A percentile compares a stretch with the other conserved stretches of the same genome.
Evolutionary conservation across 2,888 invertebrate genomes (phyloP).

Genomic region (Papilio demoleus): DNA sequence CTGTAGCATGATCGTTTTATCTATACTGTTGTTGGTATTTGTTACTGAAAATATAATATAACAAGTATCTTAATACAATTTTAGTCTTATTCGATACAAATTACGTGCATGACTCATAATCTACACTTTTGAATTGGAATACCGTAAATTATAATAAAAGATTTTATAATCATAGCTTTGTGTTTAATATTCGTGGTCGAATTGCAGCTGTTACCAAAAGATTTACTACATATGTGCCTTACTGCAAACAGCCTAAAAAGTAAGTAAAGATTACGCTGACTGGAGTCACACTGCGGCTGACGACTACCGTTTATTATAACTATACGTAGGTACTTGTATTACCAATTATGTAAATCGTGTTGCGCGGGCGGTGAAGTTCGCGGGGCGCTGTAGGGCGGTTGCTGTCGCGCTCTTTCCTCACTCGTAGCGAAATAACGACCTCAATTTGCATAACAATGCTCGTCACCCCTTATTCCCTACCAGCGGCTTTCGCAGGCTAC

Average conservation of each 20-base stretch:
- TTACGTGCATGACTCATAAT: no score
- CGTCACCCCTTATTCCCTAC: slow-evolving; percentile 81
- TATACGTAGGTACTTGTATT: slow-evolving; percentile 72
- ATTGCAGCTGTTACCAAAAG: neutral
- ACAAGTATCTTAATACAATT: no score
- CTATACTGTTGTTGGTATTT: neutral
- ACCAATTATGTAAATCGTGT: slow-evolving; percentile 82
- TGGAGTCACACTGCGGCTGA: slow-evolving; percentile 41
- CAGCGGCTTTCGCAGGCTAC: slow-evolving; percentile 77
- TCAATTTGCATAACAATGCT: slow-evolving; percentile 84
- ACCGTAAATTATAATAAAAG: neutral
- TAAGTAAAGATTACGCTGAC: slow-evolving; percentile 11
- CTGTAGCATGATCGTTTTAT: slow-evolving; percentile 12
- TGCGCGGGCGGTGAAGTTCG: slow-evolving; percentile 63
- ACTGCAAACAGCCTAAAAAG: neutral
- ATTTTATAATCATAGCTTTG: neutral
- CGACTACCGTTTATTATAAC: slow-evolving; percentile 54
- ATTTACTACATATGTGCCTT: neutral
- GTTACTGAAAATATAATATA: neutral
- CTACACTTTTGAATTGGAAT: neutral
- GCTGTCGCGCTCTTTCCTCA: slow-evolving; percentile 81
- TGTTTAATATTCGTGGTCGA: neutral
- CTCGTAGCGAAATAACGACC: slow-evolving; percentile 83
- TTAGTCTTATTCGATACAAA: no score
- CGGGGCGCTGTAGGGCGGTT: slow-evolving; percentile 64